These are phyloP conservation scores for Drosophila infuscata DNA, from an alignment of 2,888 invertebrate genomes.

Conservation along the genomic window DNA sequence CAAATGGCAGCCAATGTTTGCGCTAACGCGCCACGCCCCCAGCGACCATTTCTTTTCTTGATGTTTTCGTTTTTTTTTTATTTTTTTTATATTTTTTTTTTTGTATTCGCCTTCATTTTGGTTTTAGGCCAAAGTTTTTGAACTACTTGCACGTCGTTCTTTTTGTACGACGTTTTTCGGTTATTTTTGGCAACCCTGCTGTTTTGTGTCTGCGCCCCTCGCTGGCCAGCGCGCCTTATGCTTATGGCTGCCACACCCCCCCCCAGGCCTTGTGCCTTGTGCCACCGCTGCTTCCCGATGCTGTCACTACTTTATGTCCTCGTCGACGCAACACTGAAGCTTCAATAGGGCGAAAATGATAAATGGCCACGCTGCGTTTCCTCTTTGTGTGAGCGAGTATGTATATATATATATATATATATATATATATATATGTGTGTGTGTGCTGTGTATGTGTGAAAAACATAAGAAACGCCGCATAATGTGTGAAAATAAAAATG, in stretches of 20 bases:
- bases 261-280: conserved; percentile 18
- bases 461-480: conserved; percentile 34
- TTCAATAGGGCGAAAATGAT: conserved; percentile 81
- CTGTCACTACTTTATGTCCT: conserved; percentile 73
- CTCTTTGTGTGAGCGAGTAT: conserved; percentile 27
- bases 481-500: conserved; percentile 75
- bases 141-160: conserved; percentile 76
- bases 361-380: conserved; percentile 74
- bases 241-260: conserved; percentile 58
- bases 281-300: conserved; percentile 50
- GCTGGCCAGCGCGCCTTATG: conserved; percentile 49
- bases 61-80: conserved; percentile 6
- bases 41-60: conserved; percentile 39
- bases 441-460: conserved; percentile 13
- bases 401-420: not conserved
- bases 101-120: conserved; percentile 57
- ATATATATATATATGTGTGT: conserved; percentile 3
- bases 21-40: conserved; percentile 57
- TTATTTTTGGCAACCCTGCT: conserved; percentile 74
- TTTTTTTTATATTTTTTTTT: not conserved
- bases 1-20: conserved; percentile 80
- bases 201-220: conserved; percentile 71
- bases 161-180: conserved; percentile 65
- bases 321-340: conserved; percentile 74
- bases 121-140: conserved; percentile 78